A percentile compares a stretch with the other conserved stretches of the same genome.
phyloP scores from a whole-genome alignment of 2,797 vertebrate species.

The Helicolenus hilgendorfi region DNA sequence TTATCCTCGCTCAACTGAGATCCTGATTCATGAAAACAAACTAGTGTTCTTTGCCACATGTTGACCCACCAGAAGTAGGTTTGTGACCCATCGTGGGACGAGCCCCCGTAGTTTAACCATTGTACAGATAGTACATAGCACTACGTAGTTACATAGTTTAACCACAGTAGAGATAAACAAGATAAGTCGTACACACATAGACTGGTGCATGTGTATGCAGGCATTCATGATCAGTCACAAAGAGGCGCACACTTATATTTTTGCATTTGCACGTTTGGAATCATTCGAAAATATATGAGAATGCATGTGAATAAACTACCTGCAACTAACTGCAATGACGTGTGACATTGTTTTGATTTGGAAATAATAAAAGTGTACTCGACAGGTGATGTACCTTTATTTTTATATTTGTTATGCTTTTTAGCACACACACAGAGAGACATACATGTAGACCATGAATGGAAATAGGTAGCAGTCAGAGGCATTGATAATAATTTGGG shows the following conservation, averaged over 20 bases:
- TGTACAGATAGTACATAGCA: not conserved
- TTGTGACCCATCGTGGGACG: not conserved
- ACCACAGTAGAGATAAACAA: not conserved
- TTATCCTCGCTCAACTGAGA: not conserved
- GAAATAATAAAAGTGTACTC: constrained; percentile 37
- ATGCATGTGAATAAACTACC: constrained; percentile 14
- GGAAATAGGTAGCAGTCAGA: constrained; percentile 33
- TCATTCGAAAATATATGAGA: not conserved
- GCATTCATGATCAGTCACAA: not conserved
- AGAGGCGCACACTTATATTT: not conserved
- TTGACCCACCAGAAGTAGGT: not conserved
- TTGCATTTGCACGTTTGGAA: not conserved
- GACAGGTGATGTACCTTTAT: not conserved
- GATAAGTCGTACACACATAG: not conserved
- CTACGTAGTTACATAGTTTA: not conserved
- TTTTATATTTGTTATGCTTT: not conserved
- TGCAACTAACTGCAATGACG: not conserved
- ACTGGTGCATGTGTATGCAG: not conserved
- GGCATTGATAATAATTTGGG: constrained; percentile 1
- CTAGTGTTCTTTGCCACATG: not conserved
- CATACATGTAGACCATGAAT: constrained; percentile 21
- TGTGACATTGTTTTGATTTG: constrained; percentile 16
- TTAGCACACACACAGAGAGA: not conserved
- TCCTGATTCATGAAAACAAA: not conserved
- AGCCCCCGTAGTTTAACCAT: not conserved